phyloP scores from a whole-genome alignment of 2,888 invertebrate species.

The Yponomeuta evonymella region DNA sequence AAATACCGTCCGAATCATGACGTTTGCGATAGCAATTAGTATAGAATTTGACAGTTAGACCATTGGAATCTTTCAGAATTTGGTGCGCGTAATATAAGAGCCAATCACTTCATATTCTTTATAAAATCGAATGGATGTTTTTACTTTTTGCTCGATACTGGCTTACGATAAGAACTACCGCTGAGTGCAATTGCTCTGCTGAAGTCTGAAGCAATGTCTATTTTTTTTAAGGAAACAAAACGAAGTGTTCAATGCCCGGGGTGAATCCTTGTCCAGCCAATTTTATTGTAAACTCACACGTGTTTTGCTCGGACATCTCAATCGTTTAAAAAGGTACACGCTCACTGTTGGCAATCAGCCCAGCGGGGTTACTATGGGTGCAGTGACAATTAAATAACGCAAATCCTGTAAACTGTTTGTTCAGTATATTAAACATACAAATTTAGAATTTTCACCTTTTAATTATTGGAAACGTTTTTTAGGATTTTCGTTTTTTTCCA shows the following conservation, averaged over 20 bases:
- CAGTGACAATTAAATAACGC: neutral
- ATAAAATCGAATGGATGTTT: too few species aligned
- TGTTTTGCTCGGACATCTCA: conserved; percentile 6
- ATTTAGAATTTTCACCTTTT: neutral
- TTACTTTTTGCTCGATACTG: too few species aligned
- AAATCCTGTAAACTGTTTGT: neutral
- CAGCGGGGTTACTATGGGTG: neutral
- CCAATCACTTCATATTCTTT: neutral
- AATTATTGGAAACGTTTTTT: too few species aligned
- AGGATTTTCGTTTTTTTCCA: too few species aligned
- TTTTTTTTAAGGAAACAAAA: neutral
- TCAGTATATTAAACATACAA: neutral
- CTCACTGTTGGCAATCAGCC: conserved; percentile 33
- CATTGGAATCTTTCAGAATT: too few species aligned
- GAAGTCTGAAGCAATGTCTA: too few species aligned
- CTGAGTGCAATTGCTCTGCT: too few species aligned
- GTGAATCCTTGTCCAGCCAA: neutral
- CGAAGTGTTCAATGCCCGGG: neutral
- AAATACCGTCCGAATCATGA: too few species aligned
- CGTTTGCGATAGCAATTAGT: too few species aligned
- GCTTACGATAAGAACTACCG: too few species aligned
- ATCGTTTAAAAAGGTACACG: neutral
- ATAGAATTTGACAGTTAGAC: too few species aligned
- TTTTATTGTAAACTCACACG: neutral
- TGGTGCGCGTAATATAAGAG: too few species aligned